Evolutionary conservation across 2,888 invertebrate species (phyloP).

Genomic region (Amblyjoppa fuscipennis): DNA sequence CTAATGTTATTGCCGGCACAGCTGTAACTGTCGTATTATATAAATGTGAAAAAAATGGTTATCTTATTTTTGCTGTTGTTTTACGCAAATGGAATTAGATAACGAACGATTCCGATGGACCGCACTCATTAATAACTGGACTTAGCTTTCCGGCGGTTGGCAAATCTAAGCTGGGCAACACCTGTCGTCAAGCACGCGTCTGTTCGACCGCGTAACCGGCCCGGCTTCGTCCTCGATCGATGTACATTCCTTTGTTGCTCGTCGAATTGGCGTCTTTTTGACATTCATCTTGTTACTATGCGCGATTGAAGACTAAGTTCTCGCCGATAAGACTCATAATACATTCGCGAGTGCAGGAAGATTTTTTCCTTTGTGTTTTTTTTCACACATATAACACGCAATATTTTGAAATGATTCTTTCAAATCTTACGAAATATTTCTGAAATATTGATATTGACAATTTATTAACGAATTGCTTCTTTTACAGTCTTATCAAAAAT

Average conservation of each 20-base stretch:
- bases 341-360: not conserved
- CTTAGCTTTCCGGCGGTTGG: not conserved
- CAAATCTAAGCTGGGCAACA: slow-evolving; percentile 23
- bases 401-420: no score
- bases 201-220: not conserved
- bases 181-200: slow-evolving; percentile 29
- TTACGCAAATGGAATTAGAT: not conserved
- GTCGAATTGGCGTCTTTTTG: not conserved
- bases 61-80: not conserved
- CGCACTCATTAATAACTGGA: not conserved
- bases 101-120: not conserved
- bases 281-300: not conserved
- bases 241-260: not conserved
- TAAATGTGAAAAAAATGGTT: not conserved
- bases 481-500: no score
- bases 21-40: slow-evolving; percentile 12
- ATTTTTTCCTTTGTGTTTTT: not conserved
- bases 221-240: no score
- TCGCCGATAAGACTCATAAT: not conserved
- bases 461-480: no score
- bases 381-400: not conserved
- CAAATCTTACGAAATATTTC: no score
- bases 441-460: no score
- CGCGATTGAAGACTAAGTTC: not conserved
- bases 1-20: slow-evolving; percentile 8